A percentile compares a stretch with the other conserved stretches of the same genome.
Conservation (phyloP, 1,140 invertebrate genomes). For the Steinernema khuongi region DNA sequence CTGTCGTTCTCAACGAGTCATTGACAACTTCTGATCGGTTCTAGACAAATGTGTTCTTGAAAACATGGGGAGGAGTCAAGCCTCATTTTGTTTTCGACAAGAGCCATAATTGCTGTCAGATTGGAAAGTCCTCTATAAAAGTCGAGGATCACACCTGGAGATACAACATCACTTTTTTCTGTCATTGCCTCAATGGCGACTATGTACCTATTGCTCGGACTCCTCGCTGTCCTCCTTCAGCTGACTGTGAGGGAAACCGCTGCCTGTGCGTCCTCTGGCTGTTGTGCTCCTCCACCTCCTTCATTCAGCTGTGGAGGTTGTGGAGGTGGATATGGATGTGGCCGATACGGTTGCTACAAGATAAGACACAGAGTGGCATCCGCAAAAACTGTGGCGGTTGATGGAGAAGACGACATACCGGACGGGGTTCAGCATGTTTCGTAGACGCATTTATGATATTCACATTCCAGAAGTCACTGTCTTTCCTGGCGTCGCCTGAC, state of each 20-base stretch:
- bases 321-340: constrained; percentile 24
- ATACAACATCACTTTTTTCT: neutral
- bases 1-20: neutral
- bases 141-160: neutral
- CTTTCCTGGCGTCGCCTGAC: constrained; percentile 29
- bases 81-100: neutral
- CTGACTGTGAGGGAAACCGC: neutral
- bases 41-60: neutral
- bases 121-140: neutral
- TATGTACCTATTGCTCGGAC: neutral
- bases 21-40: neutral
- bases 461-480: neutral
- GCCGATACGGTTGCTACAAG: constrained; percentile 34
- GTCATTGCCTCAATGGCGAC: neutral
- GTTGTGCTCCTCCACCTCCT: constrained; percentile 31
- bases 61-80: neutral
- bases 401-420: neutral
- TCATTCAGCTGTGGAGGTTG: constrained; percentile 23
- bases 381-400: constrained; percentile 27
- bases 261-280: neutral
- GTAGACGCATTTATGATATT: neutral
- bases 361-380: constrained; percentile 25
- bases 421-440: neutral
- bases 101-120: neutral
- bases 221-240: neutral